Conservation (phyloP, 2,113 vertebrate species). For the Nothoprocta pentlandii region DNA sequence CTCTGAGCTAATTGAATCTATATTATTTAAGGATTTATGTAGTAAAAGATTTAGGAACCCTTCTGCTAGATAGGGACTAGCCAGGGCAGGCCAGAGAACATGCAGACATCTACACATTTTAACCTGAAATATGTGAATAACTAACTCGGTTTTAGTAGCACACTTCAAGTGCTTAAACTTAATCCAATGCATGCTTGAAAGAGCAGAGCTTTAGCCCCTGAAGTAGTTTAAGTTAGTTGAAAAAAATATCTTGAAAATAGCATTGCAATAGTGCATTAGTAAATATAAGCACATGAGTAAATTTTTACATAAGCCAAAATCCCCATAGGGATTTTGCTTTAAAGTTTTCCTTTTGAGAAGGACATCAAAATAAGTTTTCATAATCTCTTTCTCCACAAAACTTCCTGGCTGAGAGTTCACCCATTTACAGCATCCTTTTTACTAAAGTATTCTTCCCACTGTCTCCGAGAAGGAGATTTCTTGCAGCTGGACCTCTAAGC, state of each 20-base stretch:
- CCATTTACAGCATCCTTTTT: not conserved
- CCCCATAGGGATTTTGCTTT: not conserved
- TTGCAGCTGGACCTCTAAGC: not conserved
- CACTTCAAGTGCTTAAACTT: not conserved
- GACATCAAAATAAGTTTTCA: not conserved
- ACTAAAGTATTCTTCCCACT: not conserved
- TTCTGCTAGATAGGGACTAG: not conserved
- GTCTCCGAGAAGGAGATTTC: not conserved
- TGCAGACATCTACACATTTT: not conserved
- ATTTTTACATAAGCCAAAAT: too few relatives aligned
- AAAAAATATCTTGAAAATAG: not conserved
- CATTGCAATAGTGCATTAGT: not conserved
- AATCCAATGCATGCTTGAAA: not conserved
- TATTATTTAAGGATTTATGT: slow-evolving; percentile 25
- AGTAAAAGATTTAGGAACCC: not conserved
- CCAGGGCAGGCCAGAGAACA: not conserved
- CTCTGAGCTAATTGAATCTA: not conserved
- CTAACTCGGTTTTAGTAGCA: not conserved
- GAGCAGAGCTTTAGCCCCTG: not conserved
- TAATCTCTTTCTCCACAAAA: not conserved
- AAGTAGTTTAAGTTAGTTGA: not conserved
- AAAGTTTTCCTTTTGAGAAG: not conserved
- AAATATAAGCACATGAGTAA: not conserved
- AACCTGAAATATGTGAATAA: not conserved
- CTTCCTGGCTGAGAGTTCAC: not conserved